Base-by-base conservation (phyloP, 2,113 vertebrate genomes). In the Phrynocephalus versicolor region DNA sequence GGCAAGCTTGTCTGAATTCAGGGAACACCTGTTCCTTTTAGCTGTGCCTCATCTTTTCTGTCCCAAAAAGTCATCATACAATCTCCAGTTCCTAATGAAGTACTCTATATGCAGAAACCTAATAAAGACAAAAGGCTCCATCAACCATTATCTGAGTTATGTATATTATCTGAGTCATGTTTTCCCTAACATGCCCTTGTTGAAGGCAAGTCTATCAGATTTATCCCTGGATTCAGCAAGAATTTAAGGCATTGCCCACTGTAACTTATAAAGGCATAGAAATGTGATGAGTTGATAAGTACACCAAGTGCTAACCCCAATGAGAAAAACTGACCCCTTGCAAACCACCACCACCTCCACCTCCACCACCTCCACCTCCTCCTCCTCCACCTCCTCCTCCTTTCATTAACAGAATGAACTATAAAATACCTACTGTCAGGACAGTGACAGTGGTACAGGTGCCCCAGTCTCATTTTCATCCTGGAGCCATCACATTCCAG, bases 141-240 rank as follows among this genome's bases (percentile, higher is more conserved):
- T 84, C 83, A 84, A 84, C 67, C 62, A 76, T 76, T 74, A 76
- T 67, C 41, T 65, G 39, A 76, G 19, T 76, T 84, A 76, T 67
- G n/a, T n/a, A 30, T 57, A 60, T 73, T 58, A 60, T 60, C 39
- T 25, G 23, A 77, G 41, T 27, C 41, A 76, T 67, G 60, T 76
- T 77, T 84, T 51, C 30, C 33, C n/a, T 62, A 64, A 72, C 77
- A 23, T 73, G 21, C 69, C 39, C 70, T 55, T 55, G 57, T 81
- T 73, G 35, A 85, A 72, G 75, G 21, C 67, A 64, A 62, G 35
- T 64, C 18, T 79, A 55, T 85, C 58, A 88, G 79, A 1, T 39
- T 81, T 23, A 2, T 21, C 65, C 77, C 87, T 88, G 3, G 77
- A 92, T 51, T 81, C 83, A 87, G 71, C 30, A 89, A 80, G n/a